These are phyloP conservation scores for Peromyscus maniculatus DNA, from an alignment of 2,113 vertebrate genomes.

Conservation along the genomic window DNA sequence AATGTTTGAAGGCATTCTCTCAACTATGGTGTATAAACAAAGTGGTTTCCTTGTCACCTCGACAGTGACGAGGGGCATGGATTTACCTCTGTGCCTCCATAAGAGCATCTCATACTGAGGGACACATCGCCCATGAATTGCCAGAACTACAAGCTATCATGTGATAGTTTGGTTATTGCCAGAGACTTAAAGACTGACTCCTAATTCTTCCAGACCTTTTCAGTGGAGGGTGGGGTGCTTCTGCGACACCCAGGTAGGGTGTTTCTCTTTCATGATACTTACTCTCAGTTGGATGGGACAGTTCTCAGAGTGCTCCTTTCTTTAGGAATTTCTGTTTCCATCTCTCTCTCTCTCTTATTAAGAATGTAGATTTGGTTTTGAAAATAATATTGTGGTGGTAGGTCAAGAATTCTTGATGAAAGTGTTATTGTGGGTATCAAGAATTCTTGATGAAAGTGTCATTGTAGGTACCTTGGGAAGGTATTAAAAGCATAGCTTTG, in stretches of 20 bases:
- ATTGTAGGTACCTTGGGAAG: neutral
- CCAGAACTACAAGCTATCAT: neutral
- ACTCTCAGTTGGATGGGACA: too few species aligned
- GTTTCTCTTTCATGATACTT: neutral
- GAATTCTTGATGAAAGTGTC: neutral
- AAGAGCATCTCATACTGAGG: neutral
- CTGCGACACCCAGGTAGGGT: rapidly evolving
- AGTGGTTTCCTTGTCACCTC: neutral
- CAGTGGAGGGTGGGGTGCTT: neutral
- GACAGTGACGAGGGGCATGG: neutral
- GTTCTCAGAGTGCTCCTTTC: neutral
- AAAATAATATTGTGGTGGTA: neutral
- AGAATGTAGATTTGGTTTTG: neutral
- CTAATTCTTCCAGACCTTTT: neutral
- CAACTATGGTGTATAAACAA: neutral
- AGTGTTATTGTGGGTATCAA: neutral
- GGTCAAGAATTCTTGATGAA: neutral
- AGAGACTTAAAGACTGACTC: neutral
- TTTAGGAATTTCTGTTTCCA: neutral
- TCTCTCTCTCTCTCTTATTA: neutral
- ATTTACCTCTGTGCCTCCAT: neutral
- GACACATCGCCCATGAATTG: neutral
- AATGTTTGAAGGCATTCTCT: neutral
- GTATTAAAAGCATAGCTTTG: neutral
- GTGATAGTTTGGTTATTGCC: neutral